Conservation (phyloP, 2,888 invertebrate species). For the Lithophane leautieri region DNA sequence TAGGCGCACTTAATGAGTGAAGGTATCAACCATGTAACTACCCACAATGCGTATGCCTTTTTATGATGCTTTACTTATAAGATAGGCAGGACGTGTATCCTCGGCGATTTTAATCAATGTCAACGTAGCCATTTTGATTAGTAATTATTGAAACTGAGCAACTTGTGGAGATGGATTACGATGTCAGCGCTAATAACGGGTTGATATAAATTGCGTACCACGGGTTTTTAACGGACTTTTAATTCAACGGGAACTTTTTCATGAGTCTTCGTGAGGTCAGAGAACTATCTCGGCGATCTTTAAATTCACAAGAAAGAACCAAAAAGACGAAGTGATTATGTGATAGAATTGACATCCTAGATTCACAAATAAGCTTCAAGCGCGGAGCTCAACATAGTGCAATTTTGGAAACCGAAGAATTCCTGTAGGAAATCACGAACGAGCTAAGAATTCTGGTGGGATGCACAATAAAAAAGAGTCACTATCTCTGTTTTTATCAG, state of each 20-base stretch:
- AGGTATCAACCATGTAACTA: slow-evolving; percentile 41
- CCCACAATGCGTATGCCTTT: slow-evolving; percentile 21
- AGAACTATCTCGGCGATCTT: neutral
- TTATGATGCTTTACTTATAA: slow-evolving; percentile 43
- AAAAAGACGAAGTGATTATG: neutral
- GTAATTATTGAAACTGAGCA: slow-evolving; percentile 58
- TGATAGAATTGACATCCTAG: neutral
- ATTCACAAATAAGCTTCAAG: neutral
- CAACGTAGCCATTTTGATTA: slow-evolving; percentile 49
- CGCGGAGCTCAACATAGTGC: neutral
- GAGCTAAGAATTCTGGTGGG: neutral
- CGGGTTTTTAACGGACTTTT: slow-evolving; percentile 8
- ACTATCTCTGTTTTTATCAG: no score
- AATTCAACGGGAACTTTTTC: neutral
- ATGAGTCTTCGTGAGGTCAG: neutral
- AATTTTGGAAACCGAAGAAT: neutral
- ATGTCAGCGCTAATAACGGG: slow-evolving; percentile 43
- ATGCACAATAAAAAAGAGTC: neutral
- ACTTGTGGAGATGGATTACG: slow-evolving; percentile 43
- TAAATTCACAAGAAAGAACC: neutral
- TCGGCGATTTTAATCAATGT: slow-evolving; percentile 59
- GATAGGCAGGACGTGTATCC: slow-evolving; percentile 15
- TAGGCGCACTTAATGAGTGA: slow-evolving; percentile 40
- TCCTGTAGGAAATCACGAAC: neutral
- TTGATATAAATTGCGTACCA: slow-evolving; percentile 8